Percentiles rank a stretch among this genome's conserved stretches.
Evolutionary conservation across 2,888 invertebrate species (phyloP).

Genomic region (Pseudeuparius sepicola): DNA sequence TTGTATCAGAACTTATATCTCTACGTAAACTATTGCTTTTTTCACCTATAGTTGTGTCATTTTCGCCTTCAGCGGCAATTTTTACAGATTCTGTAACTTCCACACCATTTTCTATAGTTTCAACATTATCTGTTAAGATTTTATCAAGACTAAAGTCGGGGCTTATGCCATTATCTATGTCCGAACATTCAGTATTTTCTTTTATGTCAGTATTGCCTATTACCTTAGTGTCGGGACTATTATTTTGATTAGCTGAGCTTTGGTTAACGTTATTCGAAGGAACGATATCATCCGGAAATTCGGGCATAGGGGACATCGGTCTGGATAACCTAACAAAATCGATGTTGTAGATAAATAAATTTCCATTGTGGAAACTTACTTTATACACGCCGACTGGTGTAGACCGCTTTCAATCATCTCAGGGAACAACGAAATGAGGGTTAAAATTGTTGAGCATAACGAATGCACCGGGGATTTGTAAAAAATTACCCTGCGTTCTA

Average conservation of each 20-base stretch:
- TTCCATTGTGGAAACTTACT: slow-evolving; percentile 40
- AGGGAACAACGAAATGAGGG: slow-evolving; percentile 84
- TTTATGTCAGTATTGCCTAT: slow-evolving; percentile 10
- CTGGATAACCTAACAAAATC: slow-evolving; percentile 48
- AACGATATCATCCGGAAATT: slow-evolving; percentile 45
- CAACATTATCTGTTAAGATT: slow-evolving; percentile 24
- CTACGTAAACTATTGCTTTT: slow-evolving; percentile 50
- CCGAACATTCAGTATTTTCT: neutral
- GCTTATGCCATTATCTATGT: neutral
- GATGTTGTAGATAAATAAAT: neutral
- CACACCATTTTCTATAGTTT: slow-evolving; percentile 26
- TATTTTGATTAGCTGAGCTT: slow-evolving; percentile 10
- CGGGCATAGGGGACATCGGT: slow-evolving; percentile 63
- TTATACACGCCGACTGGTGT: slow-evolving; percentile 70
- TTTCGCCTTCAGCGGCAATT: slow-evolving; percentile 14
- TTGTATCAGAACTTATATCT: slow-evolving; percentile 57
- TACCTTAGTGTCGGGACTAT: slow-evolving; percentile 1
- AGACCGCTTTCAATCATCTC: slow-evolving; percentile 80
- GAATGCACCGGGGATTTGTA: slow-evolving; percentile 88
- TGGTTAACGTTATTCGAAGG: slow-evolving; percentile 5
- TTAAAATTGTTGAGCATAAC: slow-evolving; percentile 76
- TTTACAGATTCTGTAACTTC: slow-evolving; percentile 37
- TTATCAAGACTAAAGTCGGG: no score
- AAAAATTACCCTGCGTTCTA: slow-evolving; percentile 84
- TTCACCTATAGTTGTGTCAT: slow-evolving; percentile 22